Conservation (phyloP, 92 coral and sea anemone species). For the Zoanthus solanderi region DNA sequence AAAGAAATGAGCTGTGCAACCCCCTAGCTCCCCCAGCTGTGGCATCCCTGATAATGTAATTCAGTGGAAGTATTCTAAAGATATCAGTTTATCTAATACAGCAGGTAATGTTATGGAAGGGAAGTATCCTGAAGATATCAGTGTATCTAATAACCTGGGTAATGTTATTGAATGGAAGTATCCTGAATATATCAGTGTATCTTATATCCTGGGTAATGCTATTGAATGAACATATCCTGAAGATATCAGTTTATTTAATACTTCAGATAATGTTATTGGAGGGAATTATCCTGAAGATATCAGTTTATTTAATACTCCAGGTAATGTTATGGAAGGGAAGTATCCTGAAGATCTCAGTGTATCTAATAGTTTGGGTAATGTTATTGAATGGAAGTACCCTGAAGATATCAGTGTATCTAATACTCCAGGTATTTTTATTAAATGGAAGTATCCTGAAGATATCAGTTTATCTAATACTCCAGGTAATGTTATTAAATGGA, state of each 20-base stretch:
- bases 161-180: conserved; percentile 89
- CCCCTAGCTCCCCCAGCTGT: too few species aligned
- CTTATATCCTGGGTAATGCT: too few species aligned
- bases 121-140: conserved; percentile 71
- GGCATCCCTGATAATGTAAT: conserved; percentile 62
- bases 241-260: conserved; percentile 42
- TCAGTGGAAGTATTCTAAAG: conserved; percentile 56
- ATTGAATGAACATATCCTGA: conserved; percentile 62
- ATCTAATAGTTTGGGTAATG: conserved; percentile 68
- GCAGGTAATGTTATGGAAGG: conserved; percentile 94
- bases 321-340: conserved; percentile 96
- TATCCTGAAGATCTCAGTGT: conserved; percentile 71
- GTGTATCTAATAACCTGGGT: conserved; percentile 31
- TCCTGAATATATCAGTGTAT: neutral
- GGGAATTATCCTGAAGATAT: conserved; percentile 80
- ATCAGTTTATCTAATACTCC: conserved; percentile 53
- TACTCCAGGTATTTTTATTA: conserved; percentile 82
- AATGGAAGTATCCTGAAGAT: conserved; percentile 91
- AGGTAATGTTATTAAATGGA: conserved; percentile 98
- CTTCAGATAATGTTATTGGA: conserved; percentile 87
- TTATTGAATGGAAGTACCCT: conserved; percentile 96
- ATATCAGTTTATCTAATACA: conserved; percentile 63
- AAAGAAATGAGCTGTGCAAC: too few species aligned
- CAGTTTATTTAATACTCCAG: conserved; percentile 28
- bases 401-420: conserved; percentile 69